A percentile compares a stretch with the other conserved stretches of the same genome.
Conservation (phyloP, 2,113 vertebrate genomes). For the Festucalex cinctus region DNA sequence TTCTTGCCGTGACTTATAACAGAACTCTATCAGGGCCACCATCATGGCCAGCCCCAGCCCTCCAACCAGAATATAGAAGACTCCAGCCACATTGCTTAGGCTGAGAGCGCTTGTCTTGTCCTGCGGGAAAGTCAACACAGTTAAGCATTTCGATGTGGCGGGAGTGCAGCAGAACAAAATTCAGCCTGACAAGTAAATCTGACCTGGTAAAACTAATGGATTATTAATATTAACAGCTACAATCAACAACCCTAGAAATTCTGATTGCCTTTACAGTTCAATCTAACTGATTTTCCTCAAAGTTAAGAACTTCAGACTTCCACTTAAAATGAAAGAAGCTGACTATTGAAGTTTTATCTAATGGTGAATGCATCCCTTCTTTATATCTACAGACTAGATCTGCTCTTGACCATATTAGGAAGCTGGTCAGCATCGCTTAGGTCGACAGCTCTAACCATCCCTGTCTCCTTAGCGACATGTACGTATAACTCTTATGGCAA, state of each 20-base stretch:
- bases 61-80: conserved; percentile 99
- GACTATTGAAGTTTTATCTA: conserved; percentile 37
- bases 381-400: conserved; percentile 41
- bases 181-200: conserved; percentile 45
- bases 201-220: conserved; percentile 19
- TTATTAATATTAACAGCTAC: conserved; percentile 39
- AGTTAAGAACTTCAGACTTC: conserved; percentile 44
- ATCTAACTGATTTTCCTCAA: conserved; percentile 35
- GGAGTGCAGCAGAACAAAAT: conserved; percentile 55
- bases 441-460: conserved; percentile 75
- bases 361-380: conserved; percentile 70
- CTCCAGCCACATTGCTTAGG: conserved; percentile 98
- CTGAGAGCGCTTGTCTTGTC: conserved; percentile 99
- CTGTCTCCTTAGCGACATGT: conserved; percentile 72
- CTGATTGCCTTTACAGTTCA: conserved; percentile 25
- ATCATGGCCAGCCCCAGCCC: conserved; percentile 99
- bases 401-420: conserved; percentile 72
- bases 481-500: conserved; percentile 63
- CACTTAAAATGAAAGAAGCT: conserved; percentile 41
- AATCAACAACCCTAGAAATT: conserved; percentile 26
- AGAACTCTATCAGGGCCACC: conserved; percentile 99
- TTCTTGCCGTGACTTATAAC: conserved; percentile 99
- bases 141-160: conserved; percentile 75
- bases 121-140: conserved; percentile 84
- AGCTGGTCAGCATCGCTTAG: conserved; percentile 86